phyloP scores from a whole-genome alignment of 2,888 invertebrate genomes.

The Idaea biselata region DNA sequence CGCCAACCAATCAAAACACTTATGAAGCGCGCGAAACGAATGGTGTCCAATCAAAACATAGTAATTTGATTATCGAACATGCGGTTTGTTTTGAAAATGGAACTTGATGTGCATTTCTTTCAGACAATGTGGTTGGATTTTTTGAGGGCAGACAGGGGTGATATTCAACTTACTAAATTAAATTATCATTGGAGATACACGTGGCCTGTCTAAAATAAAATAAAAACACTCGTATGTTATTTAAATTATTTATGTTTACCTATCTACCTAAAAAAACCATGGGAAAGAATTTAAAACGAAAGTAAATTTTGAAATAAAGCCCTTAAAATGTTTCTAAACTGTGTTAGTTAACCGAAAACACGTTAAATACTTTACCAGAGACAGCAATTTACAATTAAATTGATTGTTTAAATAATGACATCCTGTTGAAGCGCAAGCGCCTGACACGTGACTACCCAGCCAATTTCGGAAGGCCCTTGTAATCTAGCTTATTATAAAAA shows the following conservation, averaged over 20 bases:
- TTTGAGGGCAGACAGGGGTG: not conserved
- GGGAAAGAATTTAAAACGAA: not conserved
- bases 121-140: not conserved
- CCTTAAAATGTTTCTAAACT: slow-evolving; percentile 2
- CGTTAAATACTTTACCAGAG: slow-evolving; percentile 23
- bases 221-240: not conserved
- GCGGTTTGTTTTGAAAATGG: slow-evolving; percentile 58
- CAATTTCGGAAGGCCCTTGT: slow-evolving; percentile 25
- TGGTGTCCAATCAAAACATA: slow-evolving; percentile 72
- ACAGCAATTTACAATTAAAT: slow-evolving; percentile 59
- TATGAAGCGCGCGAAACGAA: slow-evolving; percentile 51
- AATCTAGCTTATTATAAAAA: slow-evolving; percentile 23
- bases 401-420: slow-evolving; percentile 69
- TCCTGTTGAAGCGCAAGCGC: slow-evolving; percentile 48
- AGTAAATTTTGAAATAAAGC: not conserved
- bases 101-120: slow-evolving; percentile 16
- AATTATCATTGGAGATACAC: not conserved
- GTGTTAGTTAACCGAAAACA: slow-evolving; percentile 2
- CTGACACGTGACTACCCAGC: slow-evolving; percentile 43
- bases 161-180: not conserved
- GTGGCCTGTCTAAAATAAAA: not conserved
- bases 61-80: slow-evolving; percentile 64
- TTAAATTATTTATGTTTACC: not conserved
- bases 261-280: not conserved
- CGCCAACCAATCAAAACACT: slow-evolving; percentile 71